phyloP scores from a whole-genome alignment of 37 sponge, comb jelly and placozoan genomes.

The Crambe crambe region DNA sequence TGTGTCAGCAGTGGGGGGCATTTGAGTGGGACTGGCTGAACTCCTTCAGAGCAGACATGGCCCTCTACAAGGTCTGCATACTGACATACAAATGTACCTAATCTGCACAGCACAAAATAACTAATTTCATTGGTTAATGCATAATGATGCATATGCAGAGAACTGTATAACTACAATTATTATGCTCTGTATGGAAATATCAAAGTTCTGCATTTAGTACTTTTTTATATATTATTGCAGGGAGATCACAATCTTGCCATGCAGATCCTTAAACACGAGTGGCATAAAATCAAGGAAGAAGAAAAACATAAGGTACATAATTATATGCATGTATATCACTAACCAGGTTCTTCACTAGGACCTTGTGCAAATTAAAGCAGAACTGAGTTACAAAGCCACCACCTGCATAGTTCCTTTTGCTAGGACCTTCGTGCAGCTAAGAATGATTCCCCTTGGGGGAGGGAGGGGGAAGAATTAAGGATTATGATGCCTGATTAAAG shows the following conservation, averaged over 20 bases:
- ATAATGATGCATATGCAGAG: too few species aligned
- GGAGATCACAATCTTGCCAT: constrained; percentile 45
- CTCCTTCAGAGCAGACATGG: constrained; percentile 76
- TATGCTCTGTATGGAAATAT: neutral
- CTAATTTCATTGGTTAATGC: too few species aligned
- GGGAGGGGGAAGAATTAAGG: too few species aligned
- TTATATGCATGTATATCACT: too few species aligned
- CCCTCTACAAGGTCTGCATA: constrained; percentile 42
- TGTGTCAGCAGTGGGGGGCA: constrained; percentile 85
- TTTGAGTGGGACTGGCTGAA: constrained; percentile 82
- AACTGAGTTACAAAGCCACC: too few species aligned
- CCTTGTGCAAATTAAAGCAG: too few species aligned
- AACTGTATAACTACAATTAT: too few species aligned
- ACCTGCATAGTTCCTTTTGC: too few species aligned
- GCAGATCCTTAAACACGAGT: constrained; percentile 39
- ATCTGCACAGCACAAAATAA: neutral
- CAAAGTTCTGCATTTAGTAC: neutral
- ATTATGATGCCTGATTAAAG: too few species aligned
- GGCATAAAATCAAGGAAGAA: constrained; percentile 36
- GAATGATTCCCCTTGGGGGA: too few species aligned
- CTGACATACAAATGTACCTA: neutral
- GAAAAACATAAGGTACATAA: constrained; percentile 40
- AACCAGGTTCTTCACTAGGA: too few species aligned
- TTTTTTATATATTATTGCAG: neutral
- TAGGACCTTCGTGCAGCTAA: too few species aligned